Evolutionary conservation across 1,140 invertebrate genomes (phyloP), one percentile per base, ranked within the genome.

Genomic region (Zophobas morio): DNA sequence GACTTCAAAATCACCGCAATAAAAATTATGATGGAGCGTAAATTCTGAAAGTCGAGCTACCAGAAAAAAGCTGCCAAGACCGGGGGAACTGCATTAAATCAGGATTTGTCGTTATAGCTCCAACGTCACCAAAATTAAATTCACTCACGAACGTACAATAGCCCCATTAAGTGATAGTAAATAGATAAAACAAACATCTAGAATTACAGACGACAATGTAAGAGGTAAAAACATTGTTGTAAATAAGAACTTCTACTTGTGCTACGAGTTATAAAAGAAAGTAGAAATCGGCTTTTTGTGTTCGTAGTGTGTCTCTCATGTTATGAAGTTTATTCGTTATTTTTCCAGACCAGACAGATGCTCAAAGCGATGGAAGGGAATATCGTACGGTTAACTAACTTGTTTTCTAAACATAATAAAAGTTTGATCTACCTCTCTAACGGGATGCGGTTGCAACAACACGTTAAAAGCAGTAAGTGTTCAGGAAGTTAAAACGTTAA

Each of bases 171-270:
- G 60, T 63, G 35, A 37, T n/a, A 32, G 37, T 32, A 66, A 66
- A 66, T 63, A 39, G 36, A 66, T 33, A 63, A n/a, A 66, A 40
- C 39, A n/a, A 66, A 66, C 60, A 20, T 66, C 37, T 60, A 8
- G 36, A 60, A 60, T 36, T 37, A 35, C 8, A 8, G 42, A 46
- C 42, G 8, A 46, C 8, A 4, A 46, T 46, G 42, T 3, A 8
- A 46, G 8, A 4, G 3, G 3, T 46, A 20, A 20, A 20, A 20
- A 20, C 20, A 20, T 20, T 20, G 20, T 20, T 20, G 20, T 20
- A 20, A 20, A 20, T 20, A 20, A 20, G 42, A 8, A 46, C 42
- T 46, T 46, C 42, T 46, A 20, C 20, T 20, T 20, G 20, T 20
- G 20, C 20, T 20, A 20, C 20, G 20, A 20, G 20, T 20, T 20